Evolutionary conservation across 2,797 vertebrate genomes (phyloP).

Genomic region (Chrysocyon brachyurus): DNA sequence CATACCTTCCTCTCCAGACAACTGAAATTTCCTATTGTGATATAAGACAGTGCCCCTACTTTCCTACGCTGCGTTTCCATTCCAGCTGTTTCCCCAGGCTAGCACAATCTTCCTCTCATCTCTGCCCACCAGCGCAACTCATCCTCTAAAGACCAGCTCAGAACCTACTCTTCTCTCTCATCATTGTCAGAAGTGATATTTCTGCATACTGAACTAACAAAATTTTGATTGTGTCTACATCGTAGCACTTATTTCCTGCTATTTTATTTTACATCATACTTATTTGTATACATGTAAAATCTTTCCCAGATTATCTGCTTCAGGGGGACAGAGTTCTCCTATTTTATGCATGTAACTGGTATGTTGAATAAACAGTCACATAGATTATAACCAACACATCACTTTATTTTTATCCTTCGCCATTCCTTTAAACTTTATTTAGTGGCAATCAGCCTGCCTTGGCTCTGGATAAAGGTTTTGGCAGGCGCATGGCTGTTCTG

Average conservation of each 20-base stretch:
- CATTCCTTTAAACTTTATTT: slow-evolving; percentile 13
- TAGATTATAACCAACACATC: slow-evolving; percentile 26
- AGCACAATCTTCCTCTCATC: background rate
- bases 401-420: background rate
- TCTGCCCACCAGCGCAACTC: background rate
- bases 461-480: background rate
- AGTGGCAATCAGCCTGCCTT: background rate
- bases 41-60: background rate
- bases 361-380: background rate
- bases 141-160: background rate
- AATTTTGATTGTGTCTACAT: background rate
- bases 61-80: background rate
- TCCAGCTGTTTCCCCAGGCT: background rate
- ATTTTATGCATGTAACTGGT: background rate
- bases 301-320: background rate
- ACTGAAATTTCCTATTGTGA: background rate
- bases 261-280: background rate
- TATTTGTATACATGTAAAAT: slow-evolving; percentile 1
- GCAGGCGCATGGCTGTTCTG: background rate
- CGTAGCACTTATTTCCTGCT: background rate
- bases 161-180: background rate
- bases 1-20: background rate
- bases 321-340: background rate
- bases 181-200: background rate
- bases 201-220: background rate